Evolutionary conservation across 2,888 invertebrate species (phyloP).

Genomic region (Thecophora atra): DNA sequence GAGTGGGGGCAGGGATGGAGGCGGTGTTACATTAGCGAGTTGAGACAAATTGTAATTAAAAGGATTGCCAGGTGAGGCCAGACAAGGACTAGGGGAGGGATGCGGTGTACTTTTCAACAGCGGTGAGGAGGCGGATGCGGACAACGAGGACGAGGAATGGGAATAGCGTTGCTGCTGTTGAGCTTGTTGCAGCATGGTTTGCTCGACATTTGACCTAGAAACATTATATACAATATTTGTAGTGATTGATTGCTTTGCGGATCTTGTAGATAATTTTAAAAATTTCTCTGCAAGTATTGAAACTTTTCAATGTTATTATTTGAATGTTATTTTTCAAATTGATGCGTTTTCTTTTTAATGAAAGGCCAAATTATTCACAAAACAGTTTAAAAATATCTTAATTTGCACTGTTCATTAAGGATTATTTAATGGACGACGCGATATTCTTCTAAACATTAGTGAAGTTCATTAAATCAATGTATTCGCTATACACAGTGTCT

Average conservation of each 20-base stretch:
- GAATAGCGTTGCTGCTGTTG: conserved; percentile 52
- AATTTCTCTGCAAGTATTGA: conserved; percentile 22
- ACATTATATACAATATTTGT: conserved; percentile 66
- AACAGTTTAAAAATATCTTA: conserved; percentile 12
- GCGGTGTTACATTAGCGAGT: conserved; percentile 26
- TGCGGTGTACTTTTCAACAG: conserved; percentile 37
- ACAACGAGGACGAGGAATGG: conserved; percentile 41
- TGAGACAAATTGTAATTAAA: background rate
- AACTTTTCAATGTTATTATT: conserved; percentile 33
- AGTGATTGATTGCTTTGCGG: conserved; percentile 44
- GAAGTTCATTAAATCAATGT: conserved; percentile 35
- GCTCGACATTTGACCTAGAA: conserved; percentile 67
- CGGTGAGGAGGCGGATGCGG: conserved; percentile 29
- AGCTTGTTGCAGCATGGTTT: conserved; percentile 64
- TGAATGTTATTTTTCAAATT: conserved; percentile 48
- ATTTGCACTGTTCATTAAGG: background rate
- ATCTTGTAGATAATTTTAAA: conserved; percentile 27
- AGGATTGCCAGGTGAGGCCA: conserved; percentile 37
- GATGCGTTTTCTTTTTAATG: conserved; percentile 36
- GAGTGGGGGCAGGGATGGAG: conserved; percentile 24
- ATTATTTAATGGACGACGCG: too few relatives aligned
- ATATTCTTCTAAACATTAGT: conserved; percentile 23
- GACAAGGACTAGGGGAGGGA: conserved; percentile 38
- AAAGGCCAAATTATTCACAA: background rate
- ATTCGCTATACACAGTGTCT: conserved; percentile 46